A percentile compares a stretch with the other conserved stretches of the same genome.
Evolutionary conservation across 2,113 vertebrate genomes (phyloP).

Genomic region (Anser brachyrhynchus): DNA sequence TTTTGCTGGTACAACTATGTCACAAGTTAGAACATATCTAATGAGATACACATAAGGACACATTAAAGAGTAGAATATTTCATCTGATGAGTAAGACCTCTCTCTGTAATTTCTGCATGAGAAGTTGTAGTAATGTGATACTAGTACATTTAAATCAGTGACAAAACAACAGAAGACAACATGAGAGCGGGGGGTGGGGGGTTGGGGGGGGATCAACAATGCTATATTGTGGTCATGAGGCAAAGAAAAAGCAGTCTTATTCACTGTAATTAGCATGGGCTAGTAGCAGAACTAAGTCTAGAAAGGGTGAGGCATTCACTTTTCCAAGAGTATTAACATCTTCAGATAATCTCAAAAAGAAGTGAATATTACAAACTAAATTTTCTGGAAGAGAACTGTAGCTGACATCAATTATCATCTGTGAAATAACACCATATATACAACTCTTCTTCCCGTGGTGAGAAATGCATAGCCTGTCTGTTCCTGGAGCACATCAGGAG

Average conservation of each 20-base stretch:
- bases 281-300: background rate
- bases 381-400: background rate
- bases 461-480: background rate
- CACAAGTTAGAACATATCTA: background rate
- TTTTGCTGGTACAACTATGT: background rate
- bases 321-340: background rate
- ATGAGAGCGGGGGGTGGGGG: background rate
- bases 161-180: background rate
- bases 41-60: background rate
- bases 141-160: background rate
- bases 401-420: background rate
- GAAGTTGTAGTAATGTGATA: background rate
- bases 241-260: background rate
- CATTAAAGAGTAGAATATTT: background rate
- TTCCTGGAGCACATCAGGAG: fast-evolving
- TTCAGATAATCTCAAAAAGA: background rate
- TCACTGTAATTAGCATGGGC: background rate
- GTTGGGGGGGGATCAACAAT: background rate
- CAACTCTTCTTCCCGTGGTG: background rate
- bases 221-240: background rate
- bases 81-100: background rate
- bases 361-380: background rate
- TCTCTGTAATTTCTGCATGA: background rate
- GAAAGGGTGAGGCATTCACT: background rate
- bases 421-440: background rate